Evolutionary conservation across 2,888 invertebrate species (phyloP), one percentile per base, ranked within the genome.

Genomic region (Sminthurides aquaticus): DNA sequence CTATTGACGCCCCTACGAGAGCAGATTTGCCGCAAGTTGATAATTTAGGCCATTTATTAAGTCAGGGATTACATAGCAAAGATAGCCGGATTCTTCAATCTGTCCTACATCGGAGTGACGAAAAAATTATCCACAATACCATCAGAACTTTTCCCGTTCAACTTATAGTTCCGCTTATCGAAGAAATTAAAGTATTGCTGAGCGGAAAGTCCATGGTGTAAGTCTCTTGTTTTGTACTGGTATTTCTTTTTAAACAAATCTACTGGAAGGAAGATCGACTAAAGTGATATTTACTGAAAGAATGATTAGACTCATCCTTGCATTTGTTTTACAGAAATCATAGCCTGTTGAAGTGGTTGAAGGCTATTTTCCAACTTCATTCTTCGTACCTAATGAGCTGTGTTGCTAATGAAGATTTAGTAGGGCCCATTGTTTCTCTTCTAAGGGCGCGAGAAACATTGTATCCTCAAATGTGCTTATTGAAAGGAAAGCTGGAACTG

Each of bases 11-110:
- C 55, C 74, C 77, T 65, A 81, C 82, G 5, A 74, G 79, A 2
- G 77, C 79, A 49, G 81, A 82, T 70, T 79, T 81, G n/a, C 82
- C 84, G 1, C 82, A 81, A 67, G 81, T 82, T 1, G 86, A 88
- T 76, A 92, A 90, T 78, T 82, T 91, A 75, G 88, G 89, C 1
- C 88, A 90, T 69, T 80, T 94, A 8, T 79, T 95, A 8, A 82
- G 91, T 62, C 94, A 79, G 74, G 93, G 91, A 0, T 79, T 96
- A 34, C 90, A 90, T 75, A 94, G 93, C 76, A 87, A 87, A 75
- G 92, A 96, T 77, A 83, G 82, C 68, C 81, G 79, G 54, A 84
- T 94, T 74, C 79, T 95, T 29, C 81, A 84, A 70, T 85, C 84
- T 62, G 92, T 93, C 1, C 80, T 95, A 1, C 82, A 82, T 54